phyloP scores from a whole-genome alignment of 2,888 invertebrate species.

The Cosmopolites sordidus region DNA sequence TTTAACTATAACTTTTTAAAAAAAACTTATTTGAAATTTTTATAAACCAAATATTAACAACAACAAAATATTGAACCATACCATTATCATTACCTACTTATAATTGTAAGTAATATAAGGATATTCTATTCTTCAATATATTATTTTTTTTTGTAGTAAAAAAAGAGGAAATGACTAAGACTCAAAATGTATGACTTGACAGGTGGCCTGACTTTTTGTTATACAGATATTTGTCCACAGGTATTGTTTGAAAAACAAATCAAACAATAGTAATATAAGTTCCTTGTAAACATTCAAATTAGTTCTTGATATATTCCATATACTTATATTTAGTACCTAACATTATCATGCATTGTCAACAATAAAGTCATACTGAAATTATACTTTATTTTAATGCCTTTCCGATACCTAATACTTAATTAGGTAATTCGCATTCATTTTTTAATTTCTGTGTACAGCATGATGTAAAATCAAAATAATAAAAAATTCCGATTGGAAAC shows the following conservation, averaged over 20 bases:
- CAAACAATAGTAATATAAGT: constrained; percentile 1
- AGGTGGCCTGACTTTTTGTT: background rate
- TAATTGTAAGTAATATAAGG: background rate
- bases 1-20: no score
- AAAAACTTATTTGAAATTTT: no score
- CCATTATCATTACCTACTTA: background rate
- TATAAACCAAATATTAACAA: background rate
- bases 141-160: constrained; percentile 1
- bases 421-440: no score
- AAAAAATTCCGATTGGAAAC: no score
- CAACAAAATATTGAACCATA: background rate
- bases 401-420: no score
- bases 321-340: constrained; percentile 1
- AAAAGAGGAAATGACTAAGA: background rate
- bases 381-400: background rate
- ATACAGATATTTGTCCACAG: background rate
- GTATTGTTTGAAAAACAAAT: background rate
- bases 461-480: no score
- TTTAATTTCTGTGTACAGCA: no score
- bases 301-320: background rate
- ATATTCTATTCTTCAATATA: background rate
- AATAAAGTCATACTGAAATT: constrained; percentile 1
- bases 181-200: background rate
- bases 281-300: constrained; percentile 1
- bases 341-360: constrained; percentile 1